A percentile compares a stretch with the other conserved stretches of the same genome.
Evolutionary conservation across 2,113 vertebrate species (phyloP).

Genomic region (Ceratotherium simum): DNA sequence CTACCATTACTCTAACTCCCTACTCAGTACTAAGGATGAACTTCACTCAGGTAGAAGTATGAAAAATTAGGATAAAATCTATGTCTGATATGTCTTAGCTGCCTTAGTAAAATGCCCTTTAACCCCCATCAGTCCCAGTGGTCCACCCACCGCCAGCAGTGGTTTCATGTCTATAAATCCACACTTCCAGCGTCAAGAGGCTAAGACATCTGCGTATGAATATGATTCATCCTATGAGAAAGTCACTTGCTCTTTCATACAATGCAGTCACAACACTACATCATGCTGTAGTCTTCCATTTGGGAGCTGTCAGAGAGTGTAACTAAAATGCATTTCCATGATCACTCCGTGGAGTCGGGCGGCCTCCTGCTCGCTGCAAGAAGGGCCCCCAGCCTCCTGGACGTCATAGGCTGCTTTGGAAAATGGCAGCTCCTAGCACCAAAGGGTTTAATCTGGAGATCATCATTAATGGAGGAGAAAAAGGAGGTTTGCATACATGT

Average conservation of each 20-base stretch:
- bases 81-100: slow-evolving; percentile 86
- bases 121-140: slow-evolving; percentile 81
- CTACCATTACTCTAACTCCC: slow-evolving; percentile 77
- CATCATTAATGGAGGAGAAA: slow-evolving; percentile 85
- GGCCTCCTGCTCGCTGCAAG: background rate
- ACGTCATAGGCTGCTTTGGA: slow-evolving; percentile 71
- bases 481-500: slow-evolving; percentile 83
- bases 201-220: slow-evolving; percentile 83
- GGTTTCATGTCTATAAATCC: slow-evolving; percentile 72
- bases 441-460: slow-evolving; percentile 88
- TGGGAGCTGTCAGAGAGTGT: slow-evolving; percentile 80
- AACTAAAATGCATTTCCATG: slow-evolving; percentile 66
- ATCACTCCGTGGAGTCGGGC: slow-evolving; percentile 74
- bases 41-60: slow-evolving; percentile 68
- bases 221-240: slow-evolving; percentile 71
- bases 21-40: slow-evolving; percentile 72
- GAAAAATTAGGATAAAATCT: slow-evolving; percentile 75
- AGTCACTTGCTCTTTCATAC: slow-evolving; percentile 79
- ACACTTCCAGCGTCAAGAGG: slow-evolving; percentile 79
- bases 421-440: slow-evolving; percentile 87
- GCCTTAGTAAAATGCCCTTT: slow-evolving; percentile 88
- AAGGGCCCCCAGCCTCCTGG: background rate
- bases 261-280: slow-evolving; percentile 35
- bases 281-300: slow-evolving; percentile 74
- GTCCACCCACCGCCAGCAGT: slow-evolving; percentile 88